Evolutionary conservation across 2,888 invertebrate species (phyloP).

Genomic region (Papilio protenor): DNA sequence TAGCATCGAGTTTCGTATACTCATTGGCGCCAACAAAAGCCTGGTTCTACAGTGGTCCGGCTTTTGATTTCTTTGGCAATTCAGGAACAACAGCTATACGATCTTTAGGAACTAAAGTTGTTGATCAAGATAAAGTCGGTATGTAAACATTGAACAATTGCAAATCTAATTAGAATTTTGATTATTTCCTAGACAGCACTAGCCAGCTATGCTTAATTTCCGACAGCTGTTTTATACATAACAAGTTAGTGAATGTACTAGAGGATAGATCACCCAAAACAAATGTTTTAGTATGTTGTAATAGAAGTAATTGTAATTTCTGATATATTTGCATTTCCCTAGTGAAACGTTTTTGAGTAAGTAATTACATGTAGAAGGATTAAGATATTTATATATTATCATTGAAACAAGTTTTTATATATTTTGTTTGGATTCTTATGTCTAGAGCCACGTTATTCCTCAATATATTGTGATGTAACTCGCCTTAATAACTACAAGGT

Average conservation of each 20-base stretch:
- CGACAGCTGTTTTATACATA: not conserved
- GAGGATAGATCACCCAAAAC: not conserved
- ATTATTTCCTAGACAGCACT: not conserved
- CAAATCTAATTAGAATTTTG: not conserved
- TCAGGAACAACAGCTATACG: slow-evolving; percentile 82
- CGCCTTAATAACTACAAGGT: slow-evolving; percentile 29
- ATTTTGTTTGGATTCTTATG: not conserved
- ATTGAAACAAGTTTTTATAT: not conserved
- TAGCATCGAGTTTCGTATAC: slow-evolving; percentile 70
- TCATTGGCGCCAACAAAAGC: slow-evolving; percentile 71
- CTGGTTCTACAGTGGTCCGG: slow-evolving; percentile 77
- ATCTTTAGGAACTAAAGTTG: slow-evolving; percentile 83
- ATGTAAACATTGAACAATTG: slow-evolving; percentile 46
- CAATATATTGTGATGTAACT: slow-evolving; percentile 18
- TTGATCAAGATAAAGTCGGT: slow-evolving; percentile 81
- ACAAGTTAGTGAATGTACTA: not conserved
- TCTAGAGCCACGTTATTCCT: not conserved
- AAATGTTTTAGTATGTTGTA: too few relatives aligned
- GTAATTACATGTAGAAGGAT: too few relatives aligned
- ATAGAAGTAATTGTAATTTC: too few relatives aligned
- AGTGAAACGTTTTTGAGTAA: too few relatives aligned
- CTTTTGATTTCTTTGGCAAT: slow-evolving; percentile 80
- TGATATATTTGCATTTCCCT: too few relatives aligned
- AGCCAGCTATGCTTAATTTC: not conserved
- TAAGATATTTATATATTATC: not conserved